Conservation (phyloP, 2,113 vertebrate genomes). For the Etheostoma cragini region DNA sequence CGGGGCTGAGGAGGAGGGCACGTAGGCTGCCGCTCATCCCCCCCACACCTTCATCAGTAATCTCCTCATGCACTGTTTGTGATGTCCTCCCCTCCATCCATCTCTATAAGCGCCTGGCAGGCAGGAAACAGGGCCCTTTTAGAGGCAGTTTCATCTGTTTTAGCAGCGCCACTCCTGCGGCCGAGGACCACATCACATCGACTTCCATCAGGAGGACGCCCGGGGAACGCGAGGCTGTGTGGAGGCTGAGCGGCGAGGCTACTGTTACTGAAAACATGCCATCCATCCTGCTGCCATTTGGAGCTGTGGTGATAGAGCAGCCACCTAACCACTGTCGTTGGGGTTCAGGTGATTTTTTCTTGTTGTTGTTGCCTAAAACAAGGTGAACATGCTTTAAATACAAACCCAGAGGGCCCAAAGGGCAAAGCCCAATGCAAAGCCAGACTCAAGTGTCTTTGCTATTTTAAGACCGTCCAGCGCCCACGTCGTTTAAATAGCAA, state of each 20-base stretch:
- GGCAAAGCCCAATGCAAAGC: no score
- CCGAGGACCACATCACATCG: constrained; percentile 47
- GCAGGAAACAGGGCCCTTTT: constrained; percentile 51
- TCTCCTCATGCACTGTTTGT: constrained; percentile 48
- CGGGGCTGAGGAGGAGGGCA: constrained; percentile 11
- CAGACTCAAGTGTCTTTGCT: no score
- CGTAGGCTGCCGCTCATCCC: constrained; percentile 30
- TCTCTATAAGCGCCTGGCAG: constrained; percentile 53
- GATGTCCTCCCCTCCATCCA: constrained; percentile 44
- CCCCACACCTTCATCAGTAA: constrained; percentile 63
- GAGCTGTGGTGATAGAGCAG: constrained; percentile 47
- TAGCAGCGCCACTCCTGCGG: constrained; percentile 42
- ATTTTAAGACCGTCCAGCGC: no score
- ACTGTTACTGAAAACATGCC: constrained; percentile 37
- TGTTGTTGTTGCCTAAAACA: neutral
- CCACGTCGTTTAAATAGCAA: no score
- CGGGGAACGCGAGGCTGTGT: neutral
- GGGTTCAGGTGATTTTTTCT: constrained; percentile 15
- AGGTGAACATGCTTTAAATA: constrained; percentile 1
- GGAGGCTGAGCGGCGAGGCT: constrained; percentile 5
- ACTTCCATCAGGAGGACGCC: constrained; percentile 49
- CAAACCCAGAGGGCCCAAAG: no score
- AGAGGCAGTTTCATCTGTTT: constrained; percentile 58
- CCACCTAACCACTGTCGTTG: constrained; percentile 13
- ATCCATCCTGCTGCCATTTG: constrained; percentile 56